A percentile compares a stretch with the other conserved stretches of the same genome.
Conservation (phyloP, 2,797 vertebrate species). For the Brachymystax lenok region DNA sequence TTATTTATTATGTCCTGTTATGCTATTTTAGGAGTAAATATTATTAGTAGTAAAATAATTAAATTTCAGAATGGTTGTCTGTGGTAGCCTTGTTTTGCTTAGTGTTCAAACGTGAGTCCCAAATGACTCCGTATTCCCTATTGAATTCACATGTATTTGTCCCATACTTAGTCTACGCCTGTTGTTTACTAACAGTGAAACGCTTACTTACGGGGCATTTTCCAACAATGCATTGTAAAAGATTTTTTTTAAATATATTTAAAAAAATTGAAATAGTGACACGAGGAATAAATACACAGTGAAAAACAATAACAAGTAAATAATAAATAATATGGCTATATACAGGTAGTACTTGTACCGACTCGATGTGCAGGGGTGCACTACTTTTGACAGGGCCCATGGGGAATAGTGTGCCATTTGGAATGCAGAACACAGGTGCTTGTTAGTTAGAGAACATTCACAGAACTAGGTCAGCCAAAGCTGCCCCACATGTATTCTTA, state of each 20-base stretch:
- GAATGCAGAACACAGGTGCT: neutral
- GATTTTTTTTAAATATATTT: too few species aligned
- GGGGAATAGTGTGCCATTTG: neutral
- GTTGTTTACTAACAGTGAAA: too few species aligned
- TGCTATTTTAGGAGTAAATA: neutral
- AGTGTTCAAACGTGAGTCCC: neutral
- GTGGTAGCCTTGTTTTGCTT: neutral
- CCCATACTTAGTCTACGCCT: too few species aligned
- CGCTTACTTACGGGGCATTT: too few species aligned
- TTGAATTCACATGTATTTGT: neutral
- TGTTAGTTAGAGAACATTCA: neutral
- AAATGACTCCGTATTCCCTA: neutral
- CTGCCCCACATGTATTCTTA: slow-evolving; percentile 19
- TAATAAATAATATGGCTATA: too few species aligned
- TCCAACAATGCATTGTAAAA: too few species aligned
- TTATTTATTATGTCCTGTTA: neutral
- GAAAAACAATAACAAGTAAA: too few species aligned
- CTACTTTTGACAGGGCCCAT: neutral
- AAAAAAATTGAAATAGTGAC: too few species aligned
- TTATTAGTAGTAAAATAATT: neutral
- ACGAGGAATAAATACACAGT: too few species aligned
- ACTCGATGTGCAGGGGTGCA: neutral
- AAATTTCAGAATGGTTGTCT: neutral
- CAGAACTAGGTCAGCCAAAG: slow-evolving; percentile 5
- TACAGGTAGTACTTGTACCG: too few species aligned